Percentiles rank a stretch among this genome's conserved stretches.
phyloP scores from a whole-genome alignment of 2,797 vertebrate species.

The Aeoliscus strigatus region DNA sequence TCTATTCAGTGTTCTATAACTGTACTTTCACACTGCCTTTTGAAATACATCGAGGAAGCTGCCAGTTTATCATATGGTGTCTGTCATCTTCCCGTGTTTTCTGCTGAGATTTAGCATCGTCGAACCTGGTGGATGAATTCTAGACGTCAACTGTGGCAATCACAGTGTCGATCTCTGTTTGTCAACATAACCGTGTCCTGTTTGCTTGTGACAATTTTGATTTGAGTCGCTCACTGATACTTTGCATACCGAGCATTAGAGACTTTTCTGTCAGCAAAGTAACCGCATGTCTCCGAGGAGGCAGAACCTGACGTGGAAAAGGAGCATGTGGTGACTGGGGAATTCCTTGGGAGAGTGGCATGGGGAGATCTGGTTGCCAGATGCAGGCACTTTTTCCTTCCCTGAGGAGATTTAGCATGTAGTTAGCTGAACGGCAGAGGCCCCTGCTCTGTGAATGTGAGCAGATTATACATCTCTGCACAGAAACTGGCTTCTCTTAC shows the following conservation, averaged over 20 bases:
- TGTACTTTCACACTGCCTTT: conserved; percentile 28
- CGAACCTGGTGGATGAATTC: conserved; percentile 1
- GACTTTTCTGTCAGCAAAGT: conserved; percentile 58
- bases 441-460: conserved; percentile 49
- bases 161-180: conserved; percentile 13
- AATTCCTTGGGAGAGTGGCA: conserved; percentile 64
- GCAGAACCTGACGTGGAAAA: conserved; percentile 51
- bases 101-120: conserved; percentile 9
- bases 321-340: conserved; percentile 57
- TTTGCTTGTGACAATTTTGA: conserved; percentile 54
- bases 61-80: conserved; percentile 17
- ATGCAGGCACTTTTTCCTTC: conserved; percentile 63
- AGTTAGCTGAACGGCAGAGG: conserved; percentile 56
- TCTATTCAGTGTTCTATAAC: conserved; percentile 33
- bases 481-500: conserved; percentile 23
- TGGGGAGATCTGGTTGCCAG: conserved; percentile 75
- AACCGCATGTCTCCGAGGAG: conserved; percentile 53
- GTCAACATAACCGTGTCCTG: conserved; percentile 44
- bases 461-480: conserved; percentile 56
- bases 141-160: conserved; percentile 27
- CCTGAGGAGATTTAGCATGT: conserved; percentile 61
- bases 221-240: conserved; percentile 40
- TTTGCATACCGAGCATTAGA: conserved; percentile 64
- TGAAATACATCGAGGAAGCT: conserved; percentile 23
- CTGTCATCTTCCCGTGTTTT: conserved; percentile 16